These are phyloP conservation scores for Iphiclides podalirius DNA, from an alignment of 2,888 invertebrate genomes.

Conservation along the genomic window DNA sequence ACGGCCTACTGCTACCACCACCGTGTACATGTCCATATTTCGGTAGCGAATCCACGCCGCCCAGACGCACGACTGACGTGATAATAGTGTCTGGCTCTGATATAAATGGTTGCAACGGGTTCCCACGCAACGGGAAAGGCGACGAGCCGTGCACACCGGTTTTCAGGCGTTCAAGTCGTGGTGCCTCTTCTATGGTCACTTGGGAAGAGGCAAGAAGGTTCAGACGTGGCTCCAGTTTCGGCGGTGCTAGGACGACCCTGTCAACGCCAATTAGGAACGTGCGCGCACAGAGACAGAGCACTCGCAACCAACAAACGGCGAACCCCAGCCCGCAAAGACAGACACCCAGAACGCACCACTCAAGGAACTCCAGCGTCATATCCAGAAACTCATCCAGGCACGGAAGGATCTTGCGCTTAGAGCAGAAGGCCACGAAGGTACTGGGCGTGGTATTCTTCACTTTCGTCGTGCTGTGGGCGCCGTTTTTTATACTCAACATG, in stretches of 20 bases:
- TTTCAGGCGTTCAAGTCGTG: constrained; percentile 75
- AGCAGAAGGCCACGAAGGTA: constrained; percentile 98
- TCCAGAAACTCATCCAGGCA: constrained; percentile 90
- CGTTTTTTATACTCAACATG: constrained; percentile 94
- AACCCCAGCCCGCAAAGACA: constrained; percentile 66
- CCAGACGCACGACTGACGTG: constrained; percentile 68
- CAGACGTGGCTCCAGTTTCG: constrained; percentile 85
- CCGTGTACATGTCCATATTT: constrained; percentile 92
- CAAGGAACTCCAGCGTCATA: constrained; percentile 89
- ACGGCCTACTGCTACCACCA: constrained; percentile 82
- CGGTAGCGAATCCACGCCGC: constrained; percentile 82
- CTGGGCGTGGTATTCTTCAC: constrained; percentile 96
- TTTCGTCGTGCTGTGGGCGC: constrained; percentile 97
- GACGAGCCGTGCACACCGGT: constrained; percentile 70
- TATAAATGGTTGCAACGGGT: constrained; percentile 66
- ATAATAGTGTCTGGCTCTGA: constrained; percentile 79
- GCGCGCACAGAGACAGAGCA: constrained; percentile 56
- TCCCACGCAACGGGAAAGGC: constrained; percentile 54
- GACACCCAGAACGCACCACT: constrained; percentile 85
- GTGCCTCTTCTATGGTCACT: constrained; percentile 88
- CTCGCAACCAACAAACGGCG: constrained; percentile 49
- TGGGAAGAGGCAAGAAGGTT: constrained; percentile 85
- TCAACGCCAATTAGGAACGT: constrained; percentile 73
- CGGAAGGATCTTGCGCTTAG: constrained; percentile 90
- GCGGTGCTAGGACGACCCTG: constrained; percentile 82